These are phyloP conservation scores for Plodia interpunctella DNA, from an alignment of 1,140 invertebrate species.

Conservation along the genomic window DNA sequence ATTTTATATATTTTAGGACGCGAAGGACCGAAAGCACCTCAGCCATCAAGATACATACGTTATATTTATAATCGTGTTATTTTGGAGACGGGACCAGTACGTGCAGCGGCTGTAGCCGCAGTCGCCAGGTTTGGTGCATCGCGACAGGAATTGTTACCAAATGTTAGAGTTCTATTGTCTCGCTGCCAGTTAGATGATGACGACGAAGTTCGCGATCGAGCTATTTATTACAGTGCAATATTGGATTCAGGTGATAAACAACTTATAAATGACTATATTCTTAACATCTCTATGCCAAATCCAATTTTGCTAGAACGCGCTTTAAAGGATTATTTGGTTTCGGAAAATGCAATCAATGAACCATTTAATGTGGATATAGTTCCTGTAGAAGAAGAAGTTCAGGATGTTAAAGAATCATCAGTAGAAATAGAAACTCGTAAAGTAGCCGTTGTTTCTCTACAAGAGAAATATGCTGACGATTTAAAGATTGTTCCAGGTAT, in stretches of 20 bases:
- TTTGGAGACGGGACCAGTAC: constrained; percentile 94
- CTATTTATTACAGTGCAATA: constrained; percentile 95
- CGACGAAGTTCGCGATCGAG: constrained; percentile 98
- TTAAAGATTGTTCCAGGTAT: constrained; percentile 84
- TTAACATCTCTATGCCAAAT: constrained; percentile 84
- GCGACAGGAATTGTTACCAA: constrained; percentile 91
- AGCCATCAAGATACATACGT: constrained; percentile 96
- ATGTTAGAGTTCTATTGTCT: constrained; percentile 88
- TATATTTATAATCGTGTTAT: constrained; percentile 99
- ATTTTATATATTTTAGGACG: constrained; percentile 97
- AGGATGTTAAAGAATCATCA: constrained; percentile 67
- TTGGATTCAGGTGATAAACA: constrained; percentile 80
- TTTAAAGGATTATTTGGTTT: constrained; percentile 85
- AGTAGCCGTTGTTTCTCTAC: constrained; percentile 80
- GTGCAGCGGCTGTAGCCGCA: constrained; percentile 96
- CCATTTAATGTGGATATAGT: constrained; percentile 94
- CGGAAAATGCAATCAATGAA: constrained; percentile 78
- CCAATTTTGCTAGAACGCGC: constrained; percentile 93
- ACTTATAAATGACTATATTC: constrained; percentile 89
- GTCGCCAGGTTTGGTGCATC: constrained; percentile 97
- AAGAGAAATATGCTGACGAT: constrained; percentile 92
- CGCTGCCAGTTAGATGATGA: constrained; percentile 97
- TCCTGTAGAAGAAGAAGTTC: constrained; percentile 80
- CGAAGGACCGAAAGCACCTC: constrained; percentile 95
- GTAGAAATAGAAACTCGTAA: constrained; percentile 72